Evolutionary conservation across 2,113 vertebrate species (phyloP).

Genomic region (Scalopus aquaticus): DNA sequence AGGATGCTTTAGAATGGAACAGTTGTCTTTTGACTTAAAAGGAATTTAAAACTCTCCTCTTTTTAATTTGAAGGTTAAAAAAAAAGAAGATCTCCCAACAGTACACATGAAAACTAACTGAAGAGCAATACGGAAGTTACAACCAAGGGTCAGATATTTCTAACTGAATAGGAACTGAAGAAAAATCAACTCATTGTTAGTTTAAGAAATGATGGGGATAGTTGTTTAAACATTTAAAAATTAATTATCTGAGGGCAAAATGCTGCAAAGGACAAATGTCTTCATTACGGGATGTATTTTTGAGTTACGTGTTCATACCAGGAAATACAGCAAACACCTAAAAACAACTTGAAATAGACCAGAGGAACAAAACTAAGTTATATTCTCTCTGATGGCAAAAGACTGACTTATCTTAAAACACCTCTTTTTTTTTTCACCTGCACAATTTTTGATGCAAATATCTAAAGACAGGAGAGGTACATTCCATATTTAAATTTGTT

Average conservation of each 20-base stretch:
- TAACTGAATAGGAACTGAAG: conserved; percentile 43
- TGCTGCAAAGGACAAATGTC: neutral
- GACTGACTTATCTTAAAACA: conserved; percentile 24
- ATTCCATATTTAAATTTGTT: conserved; percentile 33
- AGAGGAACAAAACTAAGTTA: neutral
- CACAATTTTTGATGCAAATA: neutral
- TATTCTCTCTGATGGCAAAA: neutral
- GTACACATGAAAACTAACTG: conserved; percentile 47
- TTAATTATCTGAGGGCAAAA: conserved; percentile 25
- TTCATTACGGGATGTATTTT: conserved; percentile 20
- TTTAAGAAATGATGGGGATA: conserved; percentile 1
- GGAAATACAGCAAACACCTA: neutral
- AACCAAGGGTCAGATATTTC: conserved; percentile 57
- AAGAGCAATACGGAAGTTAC: conserved; percentile 58
- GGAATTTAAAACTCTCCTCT: conserved; percentile 62
- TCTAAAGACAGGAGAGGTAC: conserved; percentile 3
- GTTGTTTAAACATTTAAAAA: conserved; percentile 51
- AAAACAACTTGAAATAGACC: conserved; percentile 2
- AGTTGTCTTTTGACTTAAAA: conserved; percentile 77
- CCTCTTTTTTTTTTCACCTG: neutral
- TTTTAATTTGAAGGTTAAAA: conserved; percentile 74
- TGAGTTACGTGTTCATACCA: conserved; percentile 12
- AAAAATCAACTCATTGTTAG: neutral
- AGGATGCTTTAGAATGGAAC: conserved; percentile 79
- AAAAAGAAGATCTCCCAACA: conserved; percentile 58